phyloP scores from a whole-genome alignment of 1,140 invertebrate genomes.

The Drosophila virilis region DNA sequence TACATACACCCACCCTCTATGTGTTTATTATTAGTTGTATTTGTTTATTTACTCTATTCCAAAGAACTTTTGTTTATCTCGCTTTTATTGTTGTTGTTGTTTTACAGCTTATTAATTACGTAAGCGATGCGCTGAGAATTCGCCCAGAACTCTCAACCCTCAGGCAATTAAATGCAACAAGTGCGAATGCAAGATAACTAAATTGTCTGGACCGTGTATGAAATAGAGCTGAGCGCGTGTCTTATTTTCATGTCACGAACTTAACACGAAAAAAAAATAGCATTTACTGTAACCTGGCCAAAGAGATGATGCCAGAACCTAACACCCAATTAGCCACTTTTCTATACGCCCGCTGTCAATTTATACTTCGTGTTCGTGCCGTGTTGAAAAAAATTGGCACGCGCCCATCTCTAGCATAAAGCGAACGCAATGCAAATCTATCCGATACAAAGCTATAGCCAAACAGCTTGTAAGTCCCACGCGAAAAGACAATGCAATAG shows the following conservation, averaged over 20 bases:
- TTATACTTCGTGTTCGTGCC: too few relatives aligned
- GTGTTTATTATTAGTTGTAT: slow-evolving; percentile 5
- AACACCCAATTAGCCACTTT: too few relatives aligned
- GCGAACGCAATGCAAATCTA: slow-evolving; percentile 15
- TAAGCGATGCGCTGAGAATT: slow-evolving; percentile 31
- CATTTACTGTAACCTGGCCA: too few relatives aligned
- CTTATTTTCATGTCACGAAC: too few relatives aligned
- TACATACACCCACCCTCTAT: neutral
- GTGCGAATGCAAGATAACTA: slow-evolving; percentile 46
- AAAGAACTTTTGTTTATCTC: slow-evolving; percentile 24
- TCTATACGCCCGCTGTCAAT: too few relatives aligned
- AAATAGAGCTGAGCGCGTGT: neutral
- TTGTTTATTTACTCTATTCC: slow-evolving; percentile 6
- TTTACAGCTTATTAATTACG: slow-evolving; percentile 46
- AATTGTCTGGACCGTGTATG: slow-evolving; percentile 38
- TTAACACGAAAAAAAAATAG: neutral
- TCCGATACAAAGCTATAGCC: slow-evolving; percentile 19
- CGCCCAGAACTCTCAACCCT: neutral
- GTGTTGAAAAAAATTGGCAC: too few relatives aligned
- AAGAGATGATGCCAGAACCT: too few relatives aligned
- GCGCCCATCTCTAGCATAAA: neutral
- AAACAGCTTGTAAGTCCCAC: slow-evolving; percentile 26
- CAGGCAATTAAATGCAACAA: slow-evolving; percentile 27
- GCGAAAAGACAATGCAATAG: slow-evolving; percentile 46
- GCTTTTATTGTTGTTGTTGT: slow-evolving; percentile 3